Evolutionary conservation across 64 coral and sea anemone genomes (phyloP).

Genomic region (Dendronephthya gigantea): DNA sequence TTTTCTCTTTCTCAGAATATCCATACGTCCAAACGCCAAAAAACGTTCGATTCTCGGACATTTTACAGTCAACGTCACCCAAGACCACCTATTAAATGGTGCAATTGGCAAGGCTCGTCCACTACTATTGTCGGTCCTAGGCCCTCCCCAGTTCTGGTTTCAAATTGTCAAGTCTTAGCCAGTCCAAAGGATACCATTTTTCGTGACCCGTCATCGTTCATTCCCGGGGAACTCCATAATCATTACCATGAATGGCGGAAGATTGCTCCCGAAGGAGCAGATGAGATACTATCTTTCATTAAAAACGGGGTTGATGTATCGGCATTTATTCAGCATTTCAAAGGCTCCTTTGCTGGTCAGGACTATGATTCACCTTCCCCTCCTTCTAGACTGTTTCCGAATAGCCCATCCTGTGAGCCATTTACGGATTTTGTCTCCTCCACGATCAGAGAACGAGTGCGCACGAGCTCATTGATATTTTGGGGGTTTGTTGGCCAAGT

Average conservation of each 20-base stretch:
- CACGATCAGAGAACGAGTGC: not conserved
- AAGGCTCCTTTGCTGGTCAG: not conserved
- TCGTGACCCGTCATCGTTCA: not conserved
- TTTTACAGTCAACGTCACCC: not conserved
- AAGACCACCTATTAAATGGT: not conserved
- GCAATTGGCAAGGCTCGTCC: constrained; percentile 9
- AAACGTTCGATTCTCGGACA: not conserved
- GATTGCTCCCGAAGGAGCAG: not conserved
- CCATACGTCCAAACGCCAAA: too few relatives aligned
- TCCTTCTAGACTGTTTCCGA: not conserved
- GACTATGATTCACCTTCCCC: not conserved
- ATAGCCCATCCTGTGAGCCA: not conserved
- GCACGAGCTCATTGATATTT: not conserved
- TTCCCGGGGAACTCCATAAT: constrained; percentile 4
- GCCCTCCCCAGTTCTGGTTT: not conserved
- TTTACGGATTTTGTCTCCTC: not conserved
- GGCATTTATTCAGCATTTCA: not conserved
- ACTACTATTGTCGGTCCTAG: not conserved
- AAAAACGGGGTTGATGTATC: not conserved
- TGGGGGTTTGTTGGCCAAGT: not conserved
- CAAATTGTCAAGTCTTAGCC: not conserved
- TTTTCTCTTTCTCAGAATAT: too few relatives aligned
- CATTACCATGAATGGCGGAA: not conserved
- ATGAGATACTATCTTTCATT: not conserved
- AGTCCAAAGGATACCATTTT: constrained; percentile 14